Base-by-base conservation (phyloP, 1,140 invertebrate genomes). In the Musca domestica region DNA sequence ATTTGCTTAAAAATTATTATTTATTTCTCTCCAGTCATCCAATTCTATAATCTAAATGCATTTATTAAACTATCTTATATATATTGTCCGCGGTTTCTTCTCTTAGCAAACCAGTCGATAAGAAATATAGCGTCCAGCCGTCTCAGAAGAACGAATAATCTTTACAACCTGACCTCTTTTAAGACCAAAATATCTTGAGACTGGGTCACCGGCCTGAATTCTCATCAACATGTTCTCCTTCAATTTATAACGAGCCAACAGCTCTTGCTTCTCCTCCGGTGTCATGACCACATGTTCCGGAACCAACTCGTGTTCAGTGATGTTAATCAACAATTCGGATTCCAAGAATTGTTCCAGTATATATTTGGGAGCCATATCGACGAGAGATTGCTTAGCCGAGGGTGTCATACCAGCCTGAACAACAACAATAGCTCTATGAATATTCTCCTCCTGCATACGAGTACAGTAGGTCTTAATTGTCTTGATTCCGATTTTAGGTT, bases 371-470 rank as follows among this genome's bases (percentile, higher is more conserved):
- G 96, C 96, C 96, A 99, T 98, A 75, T 99, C 98, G 5, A 94
- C 90, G 52, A 99, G 83, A 0, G 95, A 95, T 85, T 98, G 96
- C 84, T 99, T 99, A 2, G 98, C 98, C 34, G 96, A 98, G 5
- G 98, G 98, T 14, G 98, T 99, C 96, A 99, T 99, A 58, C 97
- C 98, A 6, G 94, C 90, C 23, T 6, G 19, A 14, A 52, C 51
- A 52, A 22, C 23, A 23, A 52, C 23, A 22, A 22, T 9, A 41
- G 34, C 95, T 82, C 97, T 86, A 72, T 96, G 94, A 74, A 99
- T 99, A 82, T 98, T 99, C 84, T 99, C 97, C 83, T 99, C 96
- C 81, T 99, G 98, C 98, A 99, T 99, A 72, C 96, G 87, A 61
- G 98, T 95, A 84, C 96, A 99, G 76, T 99, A 99, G 0, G 96